phyloP scores from a whole-genome alignment of 2,113 vertebrate genomes.

The Morone saxatilis region DNA sequence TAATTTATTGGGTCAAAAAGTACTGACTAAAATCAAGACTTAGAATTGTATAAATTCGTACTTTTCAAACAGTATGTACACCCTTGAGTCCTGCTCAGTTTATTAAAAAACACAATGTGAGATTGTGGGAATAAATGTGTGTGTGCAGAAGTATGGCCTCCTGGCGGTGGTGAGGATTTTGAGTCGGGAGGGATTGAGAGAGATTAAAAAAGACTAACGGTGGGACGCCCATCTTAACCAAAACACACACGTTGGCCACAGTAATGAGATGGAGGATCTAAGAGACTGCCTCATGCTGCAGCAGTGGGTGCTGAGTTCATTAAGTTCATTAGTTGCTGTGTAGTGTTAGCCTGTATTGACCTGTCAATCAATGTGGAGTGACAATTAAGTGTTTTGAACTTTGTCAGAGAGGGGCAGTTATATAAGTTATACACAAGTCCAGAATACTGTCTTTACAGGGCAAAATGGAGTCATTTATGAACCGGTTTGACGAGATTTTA shows the following conservation, averaged over 20 bases:
- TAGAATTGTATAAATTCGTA: neutral
- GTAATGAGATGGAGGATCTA: neutral
- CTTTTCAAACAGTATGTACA: neutral
- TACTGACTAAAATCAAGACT: neutral
- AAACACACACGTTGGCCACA: no score
- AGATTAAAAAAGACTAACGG: neutral
- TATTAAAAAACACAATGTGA: neutral
- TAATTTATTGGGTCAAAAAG: neutral
- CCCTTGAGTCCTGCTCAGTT: neutral
- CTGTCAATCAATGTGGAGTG: neutral
- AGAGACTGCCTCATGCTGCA: neutral
- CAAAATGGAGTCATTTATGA: neutral
- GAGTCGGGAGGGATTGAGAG: neutral
- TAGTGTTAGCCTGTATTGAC: neutral
- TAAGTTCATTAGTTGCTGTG: neutral
- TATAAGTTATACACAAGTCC: neutral
- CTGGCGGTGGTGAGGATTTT: neutral
- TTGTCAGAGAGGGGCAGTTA: neutral
- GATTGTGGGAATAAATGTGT: neutral
- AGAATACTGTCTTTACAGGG: neutral
- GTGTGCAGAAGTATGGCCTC: neutral
- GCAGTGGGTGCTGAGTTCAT: conserved; percentile 7
- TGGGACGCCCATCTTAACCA: neutral
- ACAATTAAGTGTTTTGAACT: neutral
- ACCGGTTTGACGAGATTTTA: neutral